Evolutionary conservation across 2,113 vertebrate genomes (phyloP).

Genomic region (Gymnobelideus leadbeateri): DNA sequence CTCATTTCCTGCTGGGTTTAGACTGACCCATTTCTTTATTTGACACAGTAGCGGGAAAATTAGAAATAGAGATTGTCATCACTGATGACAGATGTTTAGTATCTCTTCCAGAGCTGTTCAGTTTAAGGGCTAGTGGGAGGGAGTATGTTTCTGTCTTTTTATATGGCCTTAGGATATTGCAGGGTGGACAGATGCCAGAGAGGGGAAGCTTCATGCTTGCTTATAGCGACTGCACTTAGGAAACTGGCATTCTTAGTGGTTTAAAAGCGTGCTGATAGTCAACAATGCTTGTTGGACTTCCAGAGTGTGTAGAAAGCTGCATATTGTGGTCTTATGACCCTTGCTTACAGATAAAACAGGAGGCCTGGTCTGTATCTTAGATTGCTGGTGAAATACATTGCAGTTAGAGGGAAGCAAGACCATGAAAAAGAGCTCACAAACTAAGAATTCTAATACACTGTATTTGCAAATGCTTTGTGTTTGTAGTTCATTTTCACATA

Average conservation of each 20-base stretch:
- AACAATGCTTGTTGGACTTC: not conserved
- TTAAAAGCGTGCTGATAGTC: not conserved
- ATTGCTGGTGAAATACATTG: not conserved
- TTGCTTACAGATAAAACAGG: not conserved
- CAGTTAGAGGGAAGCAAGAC: too few relatives aligned
- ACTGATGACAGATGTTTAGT: not conserved
- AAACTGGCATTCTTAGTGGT: not conserved
- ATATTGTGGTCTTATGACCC: not conserved
- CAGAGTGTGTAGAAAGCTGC: not conserved
- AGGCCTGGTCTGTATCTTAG: not conserved
- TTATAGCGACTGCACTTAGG: not conserved
- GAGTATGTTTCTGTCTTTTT: not conserved
- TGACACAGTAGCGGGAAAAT: not conserved
- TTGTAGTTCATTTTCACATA: not conserved
- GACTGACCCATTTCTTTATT: slow-evolving; percentile 2
- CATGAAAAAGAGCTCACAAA: not conserved
- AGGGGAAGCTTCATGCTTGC: not conserved
- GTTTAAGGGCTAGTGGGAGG: not conserved
- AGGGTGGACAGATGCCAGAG: not conserved
- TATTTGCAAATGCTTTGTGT: not conserved
- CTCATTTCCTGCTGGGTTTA: not conserved
- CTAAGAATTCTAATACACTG: not conserved
- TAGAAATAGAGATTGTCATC: not conserved
- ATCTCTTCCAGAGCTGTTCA: not conserved
- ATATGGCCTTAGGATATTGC: not conserved